A percentile compares a stretch with the other conserved stretches of the same genome.
Evolutionary conservation across 2,888 invertebrate species (phyloP).

Genomic region (Suillia variegata): DNA sequence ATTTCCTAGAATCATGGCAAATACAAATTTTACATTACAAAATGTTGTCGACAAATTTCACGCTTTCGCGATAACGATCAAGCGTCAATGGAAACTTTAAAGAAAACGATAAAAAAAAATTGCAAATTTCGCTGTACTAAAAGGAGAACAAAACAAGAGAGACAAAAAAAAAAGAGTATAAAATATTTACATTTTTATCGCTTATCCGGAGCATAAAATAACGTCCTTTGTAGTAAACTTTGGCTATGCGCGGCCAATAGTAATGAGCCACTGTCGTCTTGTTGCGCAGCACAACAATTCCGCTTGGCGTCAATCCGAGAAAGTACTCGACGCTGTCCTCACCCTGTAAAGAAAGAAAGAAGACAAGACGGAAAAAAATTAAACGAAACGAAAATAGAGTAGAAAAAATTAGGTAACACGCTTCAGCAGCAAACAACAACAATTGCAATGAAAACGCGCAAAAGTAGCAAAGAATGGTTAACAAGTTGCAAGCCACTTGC

Average conservation of each 20-base stretch:
- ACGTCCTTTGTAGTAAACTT: slow-evolving; percentile 94
- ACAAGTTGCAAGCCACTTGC: neutral
- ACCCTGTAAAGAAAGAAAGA: slow-evolving; percentile 67
- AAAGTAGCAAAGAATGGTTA: neutral
- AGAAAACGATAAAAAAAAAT: slow-evolving; percentile 25
- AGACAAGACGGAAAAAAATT: slow-evolving; percentile 8
- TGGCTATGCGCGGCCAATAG: slow-evolving; percentile 97
- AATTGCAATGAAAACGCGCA: slow-evolving; percentile 12
- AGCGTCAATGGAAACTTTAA: slow-evolving; percentile 4
- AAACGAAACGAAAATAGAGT: neutral
- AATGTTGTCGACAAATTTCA: neutral
- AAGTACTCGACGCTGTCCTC: slow-evolving; percentile 97
- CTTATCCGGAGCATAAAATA: slow-evolving; percentile 96
- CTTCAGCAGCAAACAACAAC: slow-evolving; percentile 10
- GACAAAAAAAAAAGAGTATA: slow-evolving; percentile 8
- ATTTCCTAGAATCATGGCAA: too few relatives aligned
- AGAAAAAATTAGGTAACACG: neutral
- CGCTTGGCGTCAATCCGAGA: slow-evolving; percentile 93
- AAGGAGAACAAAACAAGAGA: slow-evolving; percentile 13
- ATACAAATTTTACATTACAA: neutral
- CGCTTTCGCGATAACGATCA: neutral
- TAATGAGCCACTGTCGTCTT: slow-evolving; percentile 97
- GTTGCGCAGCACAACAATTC: slow-evolving; percentile 90
- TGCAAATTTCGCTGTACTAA: neutral
- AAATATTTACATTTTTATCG: slow-evolving; percentile 87